Base-by-base conservation (phyloP, 1,140 invertebrate genomes). In the Brachionus asplanchnoidis region DNA sequence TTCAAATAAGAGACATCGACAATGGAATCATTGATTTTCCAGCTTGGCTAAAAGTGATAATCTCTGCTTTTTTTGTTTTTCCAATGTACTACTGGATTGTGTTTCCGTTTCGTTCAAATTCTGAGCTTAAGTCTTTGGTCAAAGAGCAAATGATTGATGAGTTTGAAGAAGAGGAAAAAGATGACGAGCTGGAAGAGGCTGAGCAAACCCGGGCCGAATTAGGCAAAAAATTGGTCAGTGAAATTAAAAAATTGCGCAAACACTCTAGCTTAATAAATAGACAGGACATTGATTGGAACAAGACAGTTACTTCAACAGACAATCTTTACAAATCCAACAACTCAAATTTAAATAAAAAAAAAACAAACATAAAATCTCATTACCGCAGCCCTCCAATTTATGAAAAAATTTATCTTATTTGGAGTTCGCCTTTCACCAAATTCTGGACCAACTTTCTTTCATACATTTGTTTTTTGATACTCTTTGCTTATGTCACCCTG, bases 1-100 rank as follows among this genome's bases (percentile, higher is more conserved):
- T 91, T 60, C 86, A 88, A 44, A 86, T 90, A 0, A 86, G 88
- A 53, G 89, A 90, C 36, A 84, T 90, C 2, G 87, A 87, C 65
- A 88, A 87, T 86, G 89, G 89, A 6, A 32, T 87, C 1, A 84
- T 88, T 28, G 86, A 86, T 80, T 84, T 88, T n/a, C 89, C 90
- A 3, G 86, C 87, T 11, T 88, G 86, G 85, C 85, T 90, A 9
- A 91, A 91, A 86, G 89, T 90, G 20, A 86, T 89, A 14, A 79
- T 88, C 3, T 89, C 88, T 85, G 89, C 88, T 7, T 88, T 90
- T 84, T 77, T 91, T 7, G 86, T 91, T 9, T 88, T 91, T 84
- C 90, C 90, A 7, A 91, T 90, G 88, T 90, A 88, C 80, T 85
- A 89, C 4, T 91, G 90, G 90, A 88, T 90, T 32, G 85, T 85